Evolutionary conservation across 1,140 invertebrate genomes (phyloP).

Genomic region (Calephelis virginiensis): DNA sequence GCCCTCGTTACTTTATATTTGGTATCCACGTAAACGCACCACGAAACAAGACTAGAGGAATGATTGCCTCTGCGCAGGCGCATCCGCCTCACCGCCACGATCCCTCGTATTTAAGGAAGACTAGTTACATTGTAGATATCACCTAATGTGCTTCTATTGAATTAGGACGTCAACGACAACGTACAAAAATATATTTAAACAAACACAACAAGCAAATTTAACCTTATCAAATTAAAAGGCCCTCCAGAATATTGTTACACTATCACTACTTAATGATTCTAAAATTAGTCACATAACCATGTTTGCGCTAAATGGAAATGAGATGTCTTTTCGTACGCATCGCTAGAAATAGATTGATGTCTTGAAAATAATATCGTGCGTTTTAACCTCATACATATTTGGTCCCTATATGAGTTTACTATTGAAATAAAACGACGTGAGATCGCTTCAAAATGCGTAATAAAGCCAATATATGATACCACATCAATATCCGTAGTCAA

Average conservation of each 20-base stretch:
- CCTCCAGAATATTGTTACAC: conserved; percentile 61
- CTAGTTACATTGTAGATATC: conserved; percentile 74
- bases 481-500: conserved; percentile 25
- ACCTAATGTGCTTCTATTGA: conserved; percentile 69
- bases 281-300: conserved; percentile 40
- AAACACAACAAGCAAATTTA: conserved; percentile 71
- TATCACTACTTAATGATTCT: conserved; percentile 46
- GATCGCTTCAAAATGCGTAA: conserved; percentile 34
- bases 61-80: conserved; percentile 67
- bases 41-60: conserved; percentile 77
- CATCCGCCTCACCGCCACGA: conserved; percentile 47
- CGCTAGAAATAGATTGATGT: conserved; percentile 22
- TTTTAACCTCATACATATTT: conserved; percentile 45
- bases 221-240: conserved; percentile 72
- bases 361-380: conserved; percentile 15
- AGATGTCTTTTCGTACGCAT: conserved; percentile 66
- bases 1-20: conserved; percentile 76
- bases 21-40: conserved; percentile 76
- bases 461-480: conserved; percentile 27
- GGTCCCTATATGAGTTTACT: conserved; percentile 59
- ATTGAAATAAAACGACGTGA: conserved; percentile 38
- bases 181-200: conserved; percentile 75
- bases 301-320: conserved; percentile 45
- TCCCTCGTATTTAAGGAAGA: conserved; percentile 71
- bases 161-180: conserved; percentile 51